Base-by-base conservation (phyloP, 2,888 invertebrate species). In the Atethmia centrago region DNA sequence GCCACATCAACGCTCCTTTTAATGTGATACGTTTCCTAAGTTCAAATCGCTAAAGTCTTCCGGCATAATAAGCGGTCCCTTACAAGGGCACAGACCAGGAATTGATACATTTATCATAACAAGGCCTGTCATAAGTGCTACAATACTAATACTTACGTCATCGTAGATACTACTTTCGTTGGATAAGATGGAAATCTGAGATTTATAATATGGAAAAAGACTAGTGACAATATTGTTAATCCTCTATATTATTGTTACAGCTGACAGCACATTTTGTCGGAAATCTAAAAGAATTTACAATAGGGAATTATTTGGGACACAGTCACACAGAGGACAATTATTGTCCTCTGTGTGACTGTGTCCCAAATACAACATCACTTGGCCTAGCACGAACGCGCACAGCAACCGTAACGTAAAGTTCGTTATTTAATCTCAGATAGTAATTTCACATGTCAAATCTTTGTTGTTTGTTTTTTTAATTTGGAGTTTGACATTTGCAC, bases 21-120 rank as follows among this genome's bases (percentile, higher is more conserved):
- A 56, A 69, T 76, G 25, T 36, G 36, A 14, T 16, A 55, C n/a
- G 68, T 80, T 78, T 80, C 73, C 73, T 78, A 67, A 42, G 53
- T 73, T 66, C 36, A 61, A 67, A 67, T 64, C 58, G 73, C 21
- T 47, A 36, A 53, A 71, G 49, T 67, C 59, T 84, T 83, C 86
- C 84, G 86, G 73, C 64, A 73, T 59, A 71, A 68, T 51, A 73
- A 68, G 36, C 64, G 36, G 58, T 67, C 64, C 74, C 61, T 71
- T 56, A 55, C 79, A 71, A 83, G 77, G 68, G 58, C 77, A 56
- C 3, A 40, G 0, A n/a, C 8, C 25, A 53, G 16, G 85, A 84
- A 77, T 77, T 62, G 61, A 67, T 36, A 59, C 55, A 77, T 71
- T 80, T 77, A 25, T 68, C 64, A 51, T 14, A n/a, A 63, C 65